Evolutionary conservation across 2,888 invertebrate genomes (phyloP).

Genomic region (Smittia aterrima): DNA sequence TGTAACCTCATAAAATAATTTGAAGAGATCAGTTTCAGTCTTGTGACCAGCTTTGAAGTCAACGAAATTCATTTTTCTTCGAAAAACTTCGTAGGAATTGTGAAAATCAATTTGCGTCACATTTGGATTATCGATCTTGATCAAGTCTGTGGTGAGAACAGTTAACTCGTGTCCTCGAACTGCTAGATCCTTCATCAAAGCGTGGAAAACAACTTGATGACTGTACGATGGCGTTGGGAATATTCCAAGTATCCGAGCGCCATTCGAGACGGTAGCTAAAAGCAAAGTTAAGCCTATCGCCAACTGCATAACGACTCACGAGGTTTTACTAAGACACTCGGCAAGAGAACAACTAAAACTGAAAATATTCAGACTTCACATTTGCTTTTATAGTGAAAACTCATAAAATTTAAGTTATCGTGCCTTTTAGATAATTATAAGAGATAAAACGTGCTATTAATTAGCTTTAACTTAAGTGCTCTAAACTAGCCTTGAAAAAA

Average conservation of each 20-base stretch:
- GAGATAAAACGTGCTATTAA: too few relatives aligned
- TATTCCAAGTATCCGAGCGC: slow-evolving; percentile 47
- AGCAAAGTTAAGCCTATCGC: not conserved
- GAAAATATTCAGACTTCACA: too few relatives aligned
- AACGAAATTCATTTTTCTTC: not conserved
- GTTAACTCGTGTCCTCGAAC: slow-evolving; percentile 49
- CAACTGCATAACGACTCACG: not conserved
- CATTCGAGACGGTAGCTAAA: not conserved
- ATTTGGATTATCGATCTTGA: not conserved
- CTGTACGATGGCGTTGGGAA: slow-evolving; percentile 51
- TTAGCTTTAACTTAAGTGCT: too few relatives aligned
- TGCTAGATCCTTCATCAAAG: slow-evolving; percentile 47
- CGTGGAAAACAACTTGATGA: slow-evolving; percentile 51
- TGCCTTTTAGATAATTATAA: too few relatives aligned
- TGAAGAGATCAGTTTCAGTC: not conserved
- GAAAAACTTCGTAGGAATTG: not conserved
- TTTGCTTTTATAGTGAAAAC: too few relatives aligned
- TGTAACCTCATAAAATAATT: not conserved
- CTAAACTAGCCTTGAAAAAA: too few relatives aligned
- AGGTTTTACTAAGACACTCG: too few relatives aligned
- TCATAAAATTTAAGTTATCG: too few relatives aligned
- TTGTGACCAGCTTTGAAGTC: not conserved
- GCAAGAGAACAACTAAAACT: too few relatives aligned
- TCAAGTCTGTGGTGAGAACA: not conserved
- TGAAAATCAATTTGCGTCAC: slow-evolving; percentile 1